Evolutionary conservation across 2,797 vertebrate species (phyloP).

Genomic region (Mustela erminea): DNA sequence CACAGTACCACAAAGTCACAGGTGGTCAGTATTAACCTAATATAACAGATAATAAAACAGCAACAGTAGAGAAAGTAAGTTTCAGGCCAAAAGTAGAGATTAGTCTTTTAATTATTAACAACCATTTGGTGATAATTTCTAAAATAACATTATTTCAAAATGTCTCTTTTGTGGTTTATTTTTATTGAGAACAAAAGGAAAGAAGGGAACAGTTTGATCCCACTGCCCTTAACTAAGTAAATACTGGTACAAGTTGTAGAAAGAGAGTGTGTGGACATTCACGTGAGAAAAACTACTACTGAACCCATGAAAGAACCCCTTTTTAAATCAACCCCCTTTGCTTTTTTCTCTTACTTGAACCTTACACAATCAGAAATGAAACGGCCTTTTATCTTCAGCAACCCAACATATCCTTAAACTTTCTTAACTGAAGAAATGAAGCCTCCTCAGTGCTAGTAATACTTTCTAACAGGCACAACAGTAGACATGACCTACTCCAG

Average conservation of each 20-base stretch:
- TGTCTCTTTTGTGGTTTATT: not conserved
- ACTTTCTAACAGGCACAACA: not conserved
- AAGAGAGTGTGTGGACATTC: not conserved
- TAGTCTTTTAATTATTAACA: not conserved
- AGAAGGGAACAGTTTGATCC: not conserved
- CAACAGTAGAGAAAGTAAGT: not conserved
- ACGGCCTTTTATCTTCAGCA: not conserved
- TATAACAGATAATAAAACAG: not conserved
- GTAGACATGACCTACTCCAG: not conserved
- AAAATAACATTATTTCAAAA: conserved; percentile 9
- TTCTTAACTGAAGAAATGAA: not conserved
- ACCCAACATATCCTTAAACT: not conserved
- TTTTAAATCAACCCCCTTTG: not conserved
- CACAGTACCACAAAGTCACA: not conserved
- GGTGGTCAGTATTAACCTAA: not conserved
- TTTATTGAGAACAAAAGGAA: not conserved
- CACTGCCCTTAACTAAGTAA: not conserved
- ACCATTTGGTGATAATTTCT: conserved; percentile 8
- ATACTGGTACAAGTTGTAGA: not conserved
- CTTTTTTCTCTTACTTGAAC: conserved; percentile 9
- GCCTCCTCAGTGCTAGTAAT: not conserved
- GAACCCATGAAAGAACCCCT: not conserved
- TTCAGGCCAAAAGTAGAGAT: not conserved
- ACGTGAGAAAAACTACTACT: not conserved
- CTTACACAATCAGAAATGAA: not conserved